phyloP scores from a whole-genome alignment of 1,140 invertebrate genomes.

The Tetramorium simillimum region DNA sequence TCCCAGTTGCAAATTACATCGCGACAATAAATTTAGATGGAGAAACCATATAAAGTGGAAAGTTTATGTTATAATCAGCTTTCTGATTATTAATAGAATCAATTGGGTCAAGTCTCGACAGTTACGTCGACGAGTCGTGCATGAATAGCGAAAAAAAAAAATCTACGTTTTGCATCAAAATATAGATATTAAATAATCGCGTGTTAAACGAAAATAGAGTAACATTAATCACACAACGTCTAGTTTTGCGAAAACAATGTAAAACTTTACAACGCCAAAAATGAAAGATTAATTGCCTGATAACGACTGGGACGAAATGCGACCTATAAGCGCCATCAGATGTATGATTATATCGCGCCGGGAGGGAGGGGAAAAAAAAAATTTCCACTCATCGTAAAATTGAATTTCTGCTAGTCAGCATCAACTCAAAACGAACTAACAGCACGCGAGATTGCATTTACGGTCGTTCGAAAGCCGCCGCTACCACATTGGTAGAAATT shows the following conservation, averaged over 20 bases:
- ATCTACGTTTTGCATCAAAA: too few species aligned
- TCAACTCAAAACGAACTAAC: constrained; percentile 57
- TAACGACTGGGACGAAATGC: constrained; percentile 12
- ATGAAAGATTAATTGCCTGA: constrained; percentile 31
- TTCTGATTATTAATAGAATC: neutral
- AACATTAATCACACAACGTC: neutral
- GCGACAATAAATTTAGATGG: neutral
- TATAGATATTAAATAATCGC: neutral
- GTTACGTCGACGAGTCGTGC: neutral
- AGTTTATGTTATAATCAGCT: neutral
- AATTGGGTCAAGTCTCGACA: neutral
- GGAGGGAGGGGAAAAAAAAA: constrained; percentile 5
- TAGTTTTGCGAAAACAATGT: neutral
- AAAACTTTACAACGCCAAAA: neutral
- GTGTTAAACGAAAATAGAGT: neutral
- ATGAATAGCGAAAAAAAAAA: neutral
- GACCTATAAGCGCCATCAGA: neutral
- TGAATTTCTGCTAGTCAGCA: constrained; percentile 66
- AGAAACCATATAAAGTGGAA: neutral
- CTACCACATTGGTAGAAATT: constrained; percentile 2
- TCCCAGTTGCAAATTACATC: neutral
- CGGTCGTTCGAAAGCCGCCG: neutral
- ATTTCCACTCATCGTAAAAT: constrained; percentile 56
- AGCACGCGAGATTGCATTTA: constrained; percentile 69
- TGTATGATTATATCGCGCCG: constrained; percentile 6